Evolutionary conservation across 2,797 vertebrate genomes (phyloP).

Genomic region (Sebastes itinus): DNA sequence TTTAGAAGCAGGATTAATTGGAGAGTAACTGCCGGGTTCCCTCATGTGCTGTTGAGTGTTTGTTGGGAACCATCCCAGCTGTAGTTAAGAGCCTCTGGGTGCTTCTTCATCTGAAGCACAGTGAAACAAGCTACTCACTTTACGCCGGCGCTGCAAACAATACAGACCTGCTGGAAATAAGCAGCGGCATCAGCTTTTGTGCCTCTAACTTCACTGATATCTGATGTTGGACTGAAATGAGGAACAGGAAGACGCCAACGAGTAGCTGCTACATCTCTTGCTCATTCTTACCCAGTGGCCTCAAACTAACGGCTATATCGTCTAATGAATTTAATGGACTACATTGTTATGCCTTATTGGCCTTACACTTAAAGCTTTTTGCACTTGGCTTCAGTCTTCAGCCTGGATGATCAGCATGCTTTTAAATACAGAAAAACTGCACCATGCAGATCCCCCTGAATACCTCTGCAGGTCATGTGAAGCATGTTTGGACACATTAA

Average conservation of each 20-base stretch:
- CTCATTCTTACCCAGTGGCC: conserved; percentile 8
- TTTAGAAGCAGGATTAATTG: conserved; percentile 73
- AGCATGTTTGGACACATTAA: background rate
- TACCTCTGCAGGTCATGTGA: background rate
- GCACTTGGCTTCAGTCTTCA: background rate
- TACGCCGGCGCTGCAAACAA: conserved; percentile 29
- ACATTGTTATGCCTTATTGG: conserved; percentile 24
- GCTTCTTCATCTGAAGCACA: conserved; percentile 59
- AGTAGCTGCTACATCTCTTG: background rate
- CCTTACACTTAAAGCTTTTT: conserved; percentile 13
- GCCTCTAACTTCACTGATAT: background rate
- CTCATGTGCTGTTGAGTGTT: conserved; percentile 71
- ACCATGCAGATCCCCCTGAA: background rate
- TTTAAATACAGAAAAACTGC: background rate
- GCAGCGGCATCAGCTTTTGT: background rate
- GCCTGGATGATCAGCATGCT: conserved; percentile 12
- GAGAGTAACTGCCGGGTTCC: conserved; percentile 65
- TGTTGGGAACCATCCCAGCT: conserved; percentile 69
- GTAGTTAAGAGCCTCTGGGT: conserved; percentile 72
- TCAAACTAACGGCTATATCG: conserved; percentile 8
- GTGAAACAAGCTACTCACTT: conserved; percentile 37
- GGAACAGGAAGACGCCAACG: background rate
- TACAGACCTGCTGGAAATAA: conserved; percentile 16
- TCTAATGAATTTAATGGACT: conserved; percentile 46
- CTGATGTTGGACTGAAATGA: background rate